Evolutionary conservation across 2,888 invertebrate species (phyloP).

Genomic region (Diploptera punctata): DNA sequence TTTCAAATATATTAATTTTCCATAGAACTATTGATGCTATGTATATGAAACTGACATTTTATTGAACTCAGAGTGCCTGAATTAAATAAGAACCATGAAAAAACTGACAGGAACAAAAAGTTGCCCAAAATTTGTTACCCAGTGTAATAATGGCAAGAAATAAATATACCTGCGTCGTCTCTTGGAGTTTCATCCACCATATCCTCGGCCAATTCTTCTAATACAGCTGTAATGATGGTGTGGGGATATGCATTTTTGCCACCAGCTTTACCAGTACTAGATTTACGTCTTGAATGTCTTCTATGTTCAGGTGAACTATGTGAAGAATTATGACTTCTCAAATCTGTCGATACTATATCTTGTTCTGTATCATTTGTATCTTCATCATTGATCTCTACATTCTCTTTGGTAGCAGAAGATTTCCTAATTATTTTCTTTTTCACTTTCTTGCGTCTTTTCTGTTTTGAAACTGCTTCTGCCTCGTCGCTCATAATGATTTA

Average conservation of each 20-base stretch:
- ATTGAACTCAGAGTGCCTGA: no score
- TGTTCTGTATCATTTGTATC: background rate
- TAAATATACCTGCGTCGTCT: background rate
- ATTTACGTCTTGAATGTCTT: background rate
- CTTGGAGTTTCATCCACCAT: background rate
- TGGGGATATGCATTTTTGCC: background rate
- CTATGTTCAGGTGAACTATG: background rate
- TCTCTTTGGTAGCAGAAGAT: background rate
- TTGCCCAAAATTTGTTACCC: no score
- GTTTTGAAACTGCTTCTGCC: background rate
- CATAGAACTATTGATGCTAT: no score
- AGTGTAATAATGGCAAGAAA: no score
- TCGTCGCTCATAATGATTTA: background rate
- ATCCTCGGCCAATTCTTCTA: conserved; percentile 10
- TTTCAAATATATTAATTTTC: no score
- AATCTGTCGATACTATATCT: no score
- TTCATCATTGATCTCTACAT: background rate
- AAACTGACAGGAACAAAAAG: no score
- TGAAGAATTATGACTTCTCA: background rate
- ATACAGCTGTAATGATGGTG: conserved; percentile 9
- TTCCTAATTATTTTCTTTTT: background rate
- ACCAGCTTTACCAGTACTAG: background rate
- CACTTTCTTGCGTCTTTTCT: background rate
- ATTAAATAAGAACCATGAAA: no score
- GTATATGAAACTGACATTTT: no score